Evolutionary conservation across 1,140 invertebrate species (phyloP), one percentile per base, ranked within the genome.

Genomic region (Lamellibrachia luymesi): DNA sequence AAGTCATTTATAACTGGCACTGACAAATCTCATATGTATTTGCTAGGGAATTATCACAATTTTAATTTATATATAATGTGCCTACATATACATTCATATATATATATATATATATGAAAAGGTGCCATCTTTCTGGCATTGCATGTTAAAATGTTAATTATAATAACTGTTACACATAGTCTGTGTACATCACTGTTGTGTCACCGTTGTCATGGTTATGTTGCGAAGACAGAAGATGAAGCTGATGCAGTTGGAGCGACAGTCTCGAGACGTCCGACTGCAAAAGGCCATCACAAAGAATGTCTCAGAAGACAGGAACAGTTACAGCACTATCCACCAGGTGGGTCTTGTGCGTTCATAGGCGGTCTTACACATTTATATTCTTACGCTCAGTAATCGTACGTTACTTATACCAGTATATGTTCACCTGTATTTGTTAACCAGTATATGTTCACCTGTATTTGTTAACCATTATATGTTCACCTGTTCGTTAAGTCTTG

Each of bases 201-300:
- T 56, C 52, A 56, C 52, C 52, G 13, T 56, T 13, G 38, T 1
- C 64, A 8, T 10, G 5, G 7, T 80, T 56, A 56, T 80, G 13
- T 80, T 22, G 4, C 25, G 4, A 4, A 91, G 90, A 91, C 90
- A 91, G 90, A 91, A 91, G 90, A 91, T 91, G 90, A 91, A 91
- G 90, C 17, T 91, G 13, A n/a, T 27, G 25, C 49, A n/a, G 8
- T 38, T 91, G 50, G 90, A 91, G 27, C 90, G 90, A 17, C 64
- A 80, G 64, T 80, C 64, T 4, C 64, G 64, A 80, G 64, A 80
- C 17, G 4, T 22, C 64, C 64, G 17, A 80, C 64, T 80, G 13
- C 64, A 80, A 10, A 80, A 80, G 17, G 64, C 17, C 52, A 56
- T 56, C 52, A 56, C 64, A 80, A 80, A 80, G 64, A 17, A 22